A percentile compares a stretch with the other conserved stretches of the same genome.
Evolutionary conservation across 2,797 vertebrate species (phyloP).

Genomic region (Percopsis omiscomaycus): DNA sequence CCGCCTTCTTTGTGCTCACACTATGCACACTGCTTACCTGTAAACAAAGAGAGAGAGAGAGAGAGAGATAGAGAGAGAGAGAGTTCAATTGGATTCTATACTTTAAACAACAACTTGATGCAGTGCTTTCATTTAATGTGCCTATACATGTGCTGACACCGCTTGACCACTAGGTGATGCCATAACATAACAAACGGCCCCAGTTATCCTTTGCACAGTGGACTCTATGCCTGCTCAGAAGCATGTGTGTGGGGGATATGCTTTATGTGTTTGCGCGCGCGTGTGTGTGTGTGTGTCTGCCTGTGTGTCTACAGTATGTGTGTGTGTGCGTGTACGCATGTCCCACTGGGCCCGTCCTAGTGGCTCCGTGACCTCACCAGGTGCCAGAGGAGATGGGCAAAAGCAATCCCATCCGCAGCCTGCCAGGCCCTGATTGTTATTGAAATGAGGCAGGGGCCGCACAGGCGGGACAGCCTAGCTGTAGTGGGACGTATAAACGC

Average conservation of each 20-base stretch:
- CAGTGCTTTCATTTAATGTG: too few species aligned
- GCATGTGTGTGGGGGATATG: background rate
- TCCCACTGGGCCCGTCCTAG: conserved; percentile 14
- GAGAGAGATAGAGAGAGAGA: conserved; percentile 3
- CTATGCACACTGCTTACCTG: conserved; percentile 3
- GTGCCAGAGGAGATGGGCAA: conserved; percentile 33
- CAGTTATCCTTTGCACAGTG: too few species aligned
- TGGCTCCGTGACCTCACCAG: conserved; percentile 15
- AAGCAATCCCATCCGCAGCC: conserved; percentile 36
- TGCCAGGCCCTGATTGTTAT: conserved; percentile 36
- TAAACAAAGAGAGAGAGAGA: conserved; percentile 22
- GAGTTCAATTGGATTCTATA: background rate
- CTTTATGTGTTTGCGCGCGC: background rate
- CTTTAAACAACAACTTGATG: too few species aligned
- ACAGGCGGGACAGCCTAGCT: background rate
- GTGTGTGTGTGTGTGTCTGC: conserved; percentile 1
- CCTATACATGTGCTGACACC: conserved; percentile 13
- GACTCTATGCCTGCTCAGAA: background rate
- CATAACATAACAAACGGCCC: too few species aligned
- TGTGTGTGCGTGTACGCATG: conserved; percentile 17
- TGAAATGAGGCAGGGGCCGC: conserved; percentile 12
- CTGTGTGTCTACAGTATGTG: background rate
- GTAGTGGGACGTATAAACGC: background rate
- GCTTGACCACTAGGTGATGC: conserved; percentile 67
- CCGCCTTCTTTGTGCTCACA: conserved; percentile 37